Evolutionary conservation across 2,113 vertebrate species (phyloP).

Genomic region (Gnathonemus longibarbis): DNA sequence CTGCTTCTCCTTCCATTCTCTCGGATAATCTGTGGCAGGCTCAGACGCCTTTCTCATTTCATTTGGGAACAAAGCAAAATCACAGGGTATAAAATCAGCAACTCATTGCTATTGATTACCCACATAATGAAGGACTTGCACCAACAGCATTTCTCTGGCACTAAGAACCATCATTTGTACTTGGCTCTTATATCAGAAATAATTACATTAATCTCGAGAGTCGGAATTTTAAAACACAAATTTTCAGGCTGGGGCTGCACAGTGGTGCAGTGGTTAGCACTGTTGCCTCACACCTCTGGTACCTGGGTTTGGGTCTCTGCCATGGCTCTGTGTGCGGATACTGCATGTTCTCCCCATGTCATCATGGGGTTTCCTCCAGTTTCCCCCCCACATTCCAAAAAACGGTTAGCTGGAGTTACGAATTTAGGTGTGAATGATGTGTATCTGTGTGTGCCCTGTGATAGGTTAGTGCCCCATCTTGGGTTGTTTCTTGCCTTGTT

Average conservation of each 20-base stretch:
- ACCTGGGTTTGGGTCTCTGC: background rate
- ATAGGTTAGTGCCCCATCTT: background rate
- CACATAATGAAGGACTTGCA: background rate
- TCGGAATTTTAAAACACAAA: background rate
- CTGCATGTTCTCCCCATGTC: background rate
- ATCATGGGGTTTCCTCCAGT: background rate
- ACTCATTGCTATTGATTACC: background rate
- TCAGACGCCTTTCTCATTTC: background rate
- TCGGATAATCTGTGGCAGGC: background rate
- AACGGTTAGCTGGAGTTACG: background rate
- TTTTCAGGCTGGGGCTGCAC: background rate
- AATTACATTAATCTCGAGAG: background rate
- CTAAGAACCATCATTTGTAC: conserved; percentile 30
- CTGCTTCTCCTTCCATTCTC: background rate
- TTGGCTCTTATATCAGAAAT: conserved; percentile 3
- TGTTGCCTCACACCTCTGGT: background rate
- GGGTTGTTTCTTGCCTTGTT: background rate
- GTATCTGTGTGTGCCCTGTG: background rate
- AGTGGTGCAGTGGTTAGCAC: background rate
- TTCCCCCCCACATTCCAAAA: background rate
- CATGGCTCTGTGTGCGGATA: background rate
- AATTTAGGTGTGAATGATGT: background rate
- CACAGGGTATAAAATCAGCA: conserved; percentile 1
- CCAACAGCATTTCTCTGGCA: conserved; percentile 29
- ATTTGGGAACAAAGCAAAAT: background rate